These are phyloP conservation scores for Merops nubicus DNA, from an alignment of 2,113 vertebrate genomes.

Conservation along the genomic window DNA sequence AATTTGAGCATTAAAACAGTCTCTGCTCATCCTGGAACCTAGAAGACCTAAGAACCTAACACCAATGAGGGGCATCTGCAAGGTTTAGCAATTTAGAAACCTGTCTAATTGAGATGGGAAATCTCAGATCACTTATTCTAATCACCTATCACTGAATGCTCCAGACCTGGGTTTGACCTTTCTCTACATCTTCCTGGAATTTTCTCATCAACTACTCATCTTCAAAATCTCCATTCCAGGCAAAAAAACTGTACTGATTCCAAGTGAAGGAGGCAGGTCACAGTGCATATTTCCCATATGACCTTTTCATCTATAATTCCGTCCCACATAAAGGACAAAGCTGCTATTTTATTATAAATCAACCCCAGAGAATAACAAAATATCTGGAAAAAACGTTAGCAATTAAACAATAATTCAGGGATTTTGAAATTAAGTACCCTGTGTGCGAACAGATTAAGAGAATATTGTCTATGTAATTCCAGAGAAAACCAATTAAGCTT, in stretches of 20 bases:
- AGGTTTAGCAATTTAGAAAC: not conserved
- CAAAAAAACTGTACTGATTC: not conserved
- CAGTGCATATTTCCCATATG: not conserved
- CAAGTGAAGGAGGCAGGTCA: not conserved
- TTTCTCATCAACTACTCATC: not conserved
- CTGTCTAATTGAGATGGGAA: not conserved
- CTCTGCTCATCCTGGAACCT: not conserved
- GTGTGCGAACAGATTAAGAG: conserved; percentile 60
- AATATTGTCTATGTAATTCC: conserved; percentile 49
- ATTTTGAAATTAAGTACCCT: conserved; percentile 54
- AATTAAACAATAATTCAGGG: conserved; percentile 60
- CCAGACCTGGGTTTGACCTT: not conserved
- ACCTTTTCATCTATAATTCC: not conserved
- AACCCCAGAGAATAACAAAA: not conserved
- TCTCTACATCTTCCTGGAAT: not conserved
- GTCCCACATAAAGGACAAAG: not conserved
- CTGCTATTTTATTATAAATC: conserved; percentile 11
- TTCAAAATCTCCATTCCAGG: not conserved
- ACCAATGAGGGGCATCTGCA: fast-evolving
- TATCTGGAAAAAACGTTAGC: conserved; percentile 49
- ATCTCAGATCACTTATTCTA: not conserved
- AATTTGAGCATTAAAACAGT: not conserved
- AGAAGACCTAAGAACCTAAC: not conserved
- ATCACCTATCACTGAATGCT: not conserved
- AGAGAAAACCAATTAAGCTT: conserved; percentile 68